phyloP scores from a whole-genome alignment of 2,113 vertebrate species.

The Notarius quadriscutis region DNA sequence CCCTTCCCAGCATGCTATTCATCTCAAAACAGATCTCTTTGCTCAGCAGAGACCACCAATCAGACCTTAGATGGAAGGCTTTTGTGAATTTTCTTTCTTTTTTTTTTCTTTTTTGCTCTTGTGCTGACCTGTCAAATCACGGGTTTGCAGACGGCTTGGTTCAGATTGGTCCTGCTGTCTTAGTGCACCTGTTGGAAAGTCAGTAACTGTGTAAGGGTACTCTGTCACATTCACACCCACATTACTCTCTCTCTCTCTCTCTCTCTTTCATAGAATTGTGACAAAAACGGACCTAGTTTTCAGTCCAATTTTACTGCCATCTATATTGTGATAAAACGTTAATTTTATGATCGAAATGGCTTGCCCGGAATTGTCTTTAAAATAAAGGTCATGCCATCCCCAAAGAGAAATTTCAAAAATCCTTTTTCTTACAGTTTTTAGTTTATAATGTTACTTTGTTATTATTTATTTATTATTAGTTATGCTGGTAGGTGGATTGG shows the following conservation, averaged over 20 bases:
- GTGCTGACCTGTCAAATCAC: slow-evolving; percentile 6
- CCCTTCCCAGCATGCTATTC: slow-evolving; percentile 18
- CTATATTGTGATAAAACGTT: no score
- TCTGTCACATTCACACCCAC: neutral
- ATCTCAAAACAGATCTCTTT: slow-evolving; percentile 6
- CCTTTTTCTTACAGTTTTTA: neutral
- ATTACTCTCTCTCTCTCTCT: neutral
- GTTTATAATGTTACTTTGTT: neutral
- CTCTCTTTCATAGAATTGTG: neutral
- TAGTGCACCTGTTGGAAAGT: slow-evolving; percentile 15
- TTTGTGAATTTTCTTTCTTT: neutral
- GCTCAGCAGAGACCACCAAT: slow-evolving; percentile 31
- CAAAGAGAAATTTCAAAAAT: neutral
- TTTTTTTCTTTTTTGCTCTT: neutral
- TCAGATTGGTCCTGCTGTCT: slow-evolving; percentile 6
- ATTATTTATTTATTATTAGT: slow-evolving; percentile 18
- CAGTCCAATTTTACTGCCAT: slow-evolving; percentile 7
- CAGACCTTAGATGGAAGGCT: slow-evolving; percentile 6
- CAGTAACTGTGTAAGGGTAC: neutral
- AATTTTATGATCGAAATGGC: no score
- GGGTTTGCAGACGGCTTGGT: slow-evolving; percentile 9
- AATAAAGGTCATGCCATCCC: neutral
- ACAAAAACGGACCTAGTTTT: slow-evolving; percentile 1
- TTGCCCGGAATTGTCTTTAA: neutral
- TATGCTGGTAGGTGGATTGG: slow-evolving; percentile 9